phyloP scores from a whole-genome alignment of 2,797 vertebrate species.

The Bucorvus abyssinicus region DNA sequence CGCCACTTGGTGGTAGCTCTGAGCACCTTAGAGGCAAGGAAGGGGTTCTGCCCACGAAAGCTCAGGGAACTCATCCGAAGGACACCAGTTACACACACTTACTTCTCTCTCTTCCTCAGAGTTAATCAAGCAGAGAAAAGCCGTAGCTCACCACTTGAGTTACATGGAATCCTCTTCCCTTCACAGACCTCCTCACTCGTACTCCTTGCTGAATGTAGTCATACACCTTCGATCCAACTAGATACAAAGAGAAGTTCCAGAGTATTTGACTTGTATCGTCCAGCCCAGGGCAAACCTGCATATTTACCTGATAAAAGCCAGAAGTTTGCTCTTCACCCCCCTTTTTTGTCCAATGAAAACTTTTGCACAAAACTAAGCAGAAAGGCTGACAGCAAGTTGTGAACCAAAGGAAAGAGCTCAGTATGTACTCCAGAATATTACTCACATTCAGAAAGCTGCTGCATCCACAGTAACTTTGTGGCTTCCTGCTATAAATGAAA shows the following conservation, averaged over 20 bases:
- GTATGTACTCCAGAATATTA: neutral
- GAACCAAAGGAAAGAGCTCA: neutral
- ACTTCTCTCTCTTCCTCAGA: neutral
- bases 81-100: neutral
- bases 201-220: neutral
- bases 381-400: neutral
- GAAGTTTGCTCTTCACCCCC: neutral
- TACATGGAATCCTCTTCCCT: neutral
- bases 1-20: neutral
- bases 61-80: neutral
- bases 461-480: neutral
- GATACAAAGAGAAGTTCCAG: neutral
- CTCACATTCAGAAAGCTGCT: neutral
- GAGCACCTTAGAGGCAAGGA: neutral
- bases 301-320: neutral
- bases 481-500: neutral
- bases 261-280: neutral
- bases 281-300: neutral
- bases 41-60: neutral
- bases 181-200: neutral
- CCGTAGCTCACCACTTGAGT: neutral
- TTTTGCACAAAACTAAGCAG: neutral
- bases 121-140: neutral
- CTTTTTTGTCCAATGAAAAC: neutral
- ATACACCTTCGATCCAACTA: neutral